Evolutionary conservation across 2,888 invertebrate genomes (phyloP).

Genomic region (Lobophora halterata): DNA sequence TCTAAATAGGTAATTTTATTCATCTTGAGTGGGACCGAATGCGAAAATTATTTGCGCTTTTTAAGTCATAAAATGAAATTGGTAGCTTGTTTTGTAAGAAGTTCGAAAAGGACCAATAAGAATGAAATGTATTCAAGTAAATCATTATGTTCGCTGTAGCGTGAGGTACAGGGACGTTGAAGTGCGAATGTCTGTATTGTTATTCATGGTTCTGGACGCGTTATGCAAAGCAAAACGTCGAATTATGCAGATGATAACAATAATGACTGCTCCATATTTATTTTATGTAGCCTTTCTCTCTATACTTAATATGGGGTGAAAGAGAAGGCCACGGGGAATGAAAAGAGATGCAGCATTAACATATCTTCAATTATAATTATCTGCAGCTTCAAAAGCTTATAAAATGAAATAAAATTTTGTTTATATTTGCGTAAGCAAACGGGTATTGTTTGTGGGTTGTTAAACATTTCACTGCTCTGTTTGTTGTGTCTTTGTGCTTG

Average conservation of each 20-base stretch:
- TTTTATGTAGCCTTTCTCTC: constrained; percentile 42
- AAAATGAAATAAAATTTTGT: constrained; percentile 25
- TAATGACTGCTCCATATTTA: constrained; percentile 54
- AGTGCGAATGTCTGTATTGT: constrained; percentile 49
- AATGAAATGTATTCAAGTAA: constrained; percentile 20
- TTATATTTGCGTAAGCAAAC: constrained; percentile 27
- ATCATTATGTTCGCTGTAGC: constrained; percentile 28
- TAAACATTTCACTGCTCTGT: constrained; percentile 21
- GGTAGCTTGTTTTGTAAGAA: constrained; percentile 19
- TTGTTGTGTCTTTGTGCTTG: constrained; percentile 13
- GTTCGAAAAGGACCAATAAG: constrained; percentile 9
- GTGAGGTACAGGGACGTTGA: constrained; percentile 36
- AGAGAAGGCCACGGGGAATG: constrained; percentile 9
- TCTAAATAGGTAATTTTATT: constrained; percentile 30
- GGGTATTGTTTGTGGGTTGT: constrained; percentile 24
- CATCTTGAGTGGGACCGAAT: constrained; percentile 16
- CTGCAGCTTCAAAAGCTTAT: constrained; percentile 23
- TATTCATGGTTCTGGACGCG: constrained; percentile 55
- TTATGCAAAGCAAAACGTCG: constrained; percentile 61
- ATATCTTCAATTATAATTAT: constrained; percentile 23
- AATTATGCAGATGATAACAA: constrained; percentile 65
- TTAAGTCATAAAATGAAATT: constrained; percentile 20
- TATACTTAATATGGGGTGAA: constrained; percentile 30
- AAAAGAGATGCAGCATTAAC: constrained; percentile 18
- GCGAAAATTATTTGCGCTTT: constrained; percentile 28